These are phyloP conservation scores for Cantharis nigra DNA, from an alignment of 2,888 invertebrate species.

Conservation along the genomic window DNA sequence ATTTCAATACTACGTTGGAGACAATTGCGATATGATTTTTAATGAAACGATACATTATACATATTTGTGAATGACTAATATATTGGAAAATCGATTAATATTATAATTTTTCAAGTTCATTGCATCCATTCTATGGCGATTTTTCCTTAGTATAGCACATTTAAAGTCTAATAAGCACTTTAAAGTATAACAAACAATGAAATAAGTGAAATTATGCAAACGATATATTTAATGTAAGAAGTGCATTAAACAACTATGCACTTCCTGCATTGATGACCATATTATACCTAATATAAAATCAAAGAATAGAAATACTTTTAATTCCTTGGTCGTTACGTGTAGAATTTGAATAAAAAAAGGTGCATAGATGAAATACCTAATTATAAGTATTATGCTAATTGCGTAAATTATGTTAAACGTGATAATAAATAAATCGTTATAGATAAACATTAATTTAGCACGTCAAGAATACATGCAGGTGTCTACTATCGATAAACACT, in stretches of 20 bases:
- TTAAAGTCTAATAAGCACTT: constrained; percentile 14
- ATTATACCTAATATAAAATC: not conserved
- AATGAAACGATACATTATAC: not conserved
- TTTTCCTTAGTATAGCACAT: constrained; percentile 1
- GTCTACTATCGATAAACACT: not conserved
- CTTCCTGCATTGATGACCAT: not conserved
- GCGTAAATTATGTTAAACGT: not conserved
- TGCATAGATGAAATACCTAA: not conserved
- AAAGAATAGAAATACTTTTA: not conserved
- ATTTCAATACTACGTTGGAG: not conserved
- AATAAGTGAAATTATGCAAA: constrained; percentile 6
- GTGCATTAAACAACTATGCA: not conserved
- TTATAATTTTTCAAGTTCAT: constrained; percentile 14
- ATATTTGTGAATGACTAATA: not conserved
- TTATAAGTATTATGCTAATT: not conserved
- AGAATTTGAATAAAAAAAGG: not conserved
- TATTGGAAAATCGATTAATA: constrained; percentile 5
- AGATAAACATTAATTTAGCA: not conserved
- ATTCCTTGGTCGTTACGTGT: not conserved
- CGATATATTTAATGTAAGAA: not conserved
- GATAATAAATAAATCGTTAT: not conserved
- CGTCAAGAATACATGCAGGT: not conserved
- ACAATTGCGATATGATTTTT: not conserved
- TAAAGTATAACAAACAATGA: constrained; percentile 17
- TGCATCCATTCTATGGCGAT: not conserved